Evolutionary conservation across 2,888 invertebrate species (phyloP), one percentile per base, ranked within the genome.

Genomic region (Bembecia ichneumoniformis): DNA sequence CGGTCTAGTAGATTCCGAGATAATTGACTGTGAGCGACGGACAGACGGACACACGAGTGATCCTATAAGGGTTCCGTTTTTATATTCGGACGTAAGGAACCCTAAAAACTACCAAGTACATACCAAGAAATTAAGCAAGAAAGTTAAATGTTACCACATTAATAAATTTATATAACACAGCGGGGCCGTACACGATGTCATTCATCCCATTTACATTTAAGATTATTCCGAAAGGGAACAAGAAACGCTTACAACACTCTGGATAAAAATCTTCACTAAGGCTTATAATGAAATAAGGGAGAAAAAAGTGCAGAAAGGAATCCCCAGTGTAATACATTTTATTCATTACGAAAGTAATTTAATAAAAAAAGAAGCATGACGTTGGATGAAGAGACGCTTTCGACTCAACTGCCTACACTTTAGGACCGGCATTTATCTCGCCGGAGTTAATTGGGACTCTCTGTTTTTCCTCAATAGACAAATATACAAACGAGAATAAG

Each of bases 281-380:
- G 69, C 70, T 77, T 68, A 78, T 77, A 74, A 80, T 73, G 75
- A 76, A 78, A 73, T 65, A 68, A 67, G 66, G 62, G 64, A 63
- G 60, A 63, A 62, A 71, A 74, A 76, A 71, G 67, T 70, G 66
- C 66, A 68, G 66, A 70, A 66, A 72, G 61, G 60, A 68, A 74
- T 78, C 75, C 74, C 77, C 57, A 47, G 72, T 74, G 79, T 76
- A 77, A 77, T 78, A 79, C 76, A 77, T 82, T 82, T 40, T 80
- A 81, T 80, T 80, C 77, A 77, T 80, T 77, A 78, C 62, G 68
- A 68, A 74, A 75, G 75, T 73, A 80, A 79, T 77, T 79, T 77
- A 77, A 77, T 77, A 67, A 74, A 75, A 72, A 66, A 66, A 57
- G 58, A 58, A 56, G 60, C 57, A 57, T 62, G 61, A 63, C 59